phyloP scores from a whole-genome alignment of 2,888 invertebrate species.

The Aradus depressus region DNA sequence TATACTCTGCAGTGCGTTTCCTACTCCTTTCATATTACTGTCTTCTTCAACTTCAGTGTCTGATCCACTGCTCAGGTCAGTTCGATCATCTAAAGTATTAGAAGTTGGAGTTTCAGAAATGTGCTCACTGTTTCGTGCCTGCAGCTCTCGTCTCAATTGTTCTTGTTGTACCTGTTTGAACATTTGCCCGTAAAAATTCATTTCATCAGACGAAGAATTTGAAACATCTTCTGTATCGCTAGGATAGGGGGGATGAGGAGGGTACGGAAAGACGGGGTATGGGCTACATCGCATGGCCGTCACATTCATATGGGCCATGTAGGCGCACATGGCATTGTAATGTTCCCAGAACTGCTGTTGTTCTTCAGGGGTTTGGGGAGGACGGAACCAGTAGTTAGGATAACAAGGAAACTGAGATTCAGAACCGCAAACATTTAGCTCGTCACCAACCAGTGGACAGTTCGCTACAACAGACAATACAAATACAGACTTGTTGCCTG shows the following conservation, averaged over 20 bases:
- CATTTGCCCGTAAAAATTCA: constrained; percentile 34
- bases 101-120: background rate
- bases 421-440: constrained; percentile 23
- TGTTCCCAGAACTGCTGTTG: constrained; percentile 32
- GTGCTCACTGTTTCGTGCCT: background rate
- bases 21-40: constrained; percentile 25
- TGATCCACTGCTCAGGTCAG: constrained; percentile 25
- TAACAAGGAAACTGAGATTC: constrained; percentile 29
- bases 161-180: constrained; percentile 17
- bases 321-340: constrained; percentile 33
- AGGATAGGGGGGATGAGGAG: constrained; percentile 35
- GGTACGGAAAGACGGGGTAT: constrained; percentile 32
- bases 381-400: constrained; percentile 33
- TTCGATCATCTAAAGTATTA: background rate
- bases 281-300: constrained; percentile 30
- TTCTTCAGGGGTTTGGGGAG: constrained; percentile 30
- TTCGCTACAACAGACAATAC: constrained; percentile 12
- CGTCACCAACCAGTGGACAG: constrained; percentile 20
- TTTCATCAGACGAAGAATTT: constrained; percentile 40
- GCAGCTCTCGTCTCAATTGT: background rate
- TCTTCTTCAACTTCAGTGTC: constrained; percentile 34
- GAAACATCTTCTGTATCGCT: constrained; percentile 33
- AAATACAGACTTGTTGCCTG: constrained; percentile 16
- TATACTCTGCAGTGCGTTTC: constrained; percentile 39
- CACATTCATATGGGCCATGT: constrained; percentile 33